Conservation (phyloP, 2,113 vertebrate species). For the Urocitellus parryii region DNA sequence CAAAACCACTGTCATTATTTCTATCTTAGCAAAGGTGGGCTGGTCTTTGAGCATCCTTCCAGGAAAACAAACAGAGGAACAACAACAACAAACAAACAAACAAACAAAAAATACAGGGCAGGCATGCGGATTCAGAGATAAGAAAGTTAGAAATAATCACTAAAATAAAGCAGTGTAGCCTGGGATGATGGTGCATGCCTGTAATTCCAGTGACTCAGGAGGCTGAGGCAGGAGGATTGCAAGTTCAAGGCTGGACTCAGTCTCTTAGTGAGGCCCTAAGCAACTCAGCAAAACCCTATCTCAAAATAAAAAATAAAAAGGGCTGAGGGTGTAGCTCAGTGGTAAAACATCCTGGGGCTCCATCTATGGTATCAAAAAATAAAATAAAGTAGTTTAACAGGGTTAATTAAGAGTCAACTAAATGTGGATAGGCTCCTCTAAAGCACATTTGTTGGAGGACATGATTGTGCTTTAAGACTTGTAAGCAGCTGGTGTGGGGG, state of each 20-base stretch:
- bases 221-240: no score
- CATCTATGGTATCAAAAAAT: no score
- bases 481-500: neutral
- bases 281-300: no score
- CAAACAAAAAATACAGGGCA: rapidly evolving
- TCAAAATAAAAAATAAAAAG: no score
- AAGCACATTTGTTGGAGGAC: neutral
- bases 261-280: no score
- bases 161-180: neutral
- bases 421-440: neutral
- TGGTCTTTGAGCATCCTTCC: neutral
- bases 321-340: no score
- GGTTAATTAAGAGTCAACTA: neutral
- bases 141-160: neutral
- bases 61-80: no score
- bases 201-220: no score
- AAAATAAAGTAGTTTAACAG: neutral
- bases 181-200: no score
- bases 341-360: no score
- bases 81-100: no score
- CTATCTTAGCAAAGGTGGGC: neutral
- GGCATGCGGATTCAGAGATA: neutral
- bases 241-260: no score
- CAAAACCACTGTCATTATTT: neutral
- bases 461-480: neutral